Percentiles rank a stretch among this genome's conserved stretches.
Evolutionary conservation across 2,888 invertebrate species (phyloP).

Genomic region (Drosophila setosimentum): DNA sequence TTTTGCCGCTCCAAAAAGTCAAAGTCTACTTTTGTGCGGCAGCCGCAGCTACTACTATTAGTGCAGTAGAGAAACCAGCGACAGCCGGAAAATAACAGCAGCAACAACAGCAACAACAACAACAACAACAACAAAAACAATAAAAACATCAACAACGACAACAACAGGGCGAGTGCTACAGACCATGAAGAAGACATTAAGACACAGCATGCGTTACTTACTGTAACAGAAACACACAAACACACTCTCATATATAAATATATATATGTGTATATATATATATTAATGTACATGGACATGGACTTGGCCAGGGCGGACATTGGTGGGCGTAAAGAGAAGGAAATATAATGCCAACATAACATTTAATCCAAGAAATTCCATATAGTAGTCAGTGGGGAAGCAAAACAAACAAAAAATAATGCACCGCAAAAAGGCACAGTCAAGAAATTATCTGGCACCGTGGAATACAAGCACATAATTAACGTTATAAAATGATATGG

Average conservation of each 20-base stretch:
- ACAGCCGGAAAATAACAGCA: constrained; percentile 34
- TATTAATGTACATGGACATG: constrained; percentile 27
- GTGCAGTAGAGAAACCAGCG: constrained; percentile 57
- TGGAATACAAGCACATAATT: constrained; percentile 32
- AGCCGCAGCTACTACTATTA: constrained; percentile 73
- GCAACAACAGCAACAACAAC: constrained; percentile 22
- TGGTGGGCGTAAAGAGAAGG: constrained; percentile 72
- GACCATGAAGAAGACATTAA: constrained; percentile 73
- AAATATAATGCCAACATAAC: constrained; percentile 81
- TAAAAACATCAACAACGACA: constrained; percentile 51
- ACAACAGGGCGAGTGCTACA: constrained; percentile 18
- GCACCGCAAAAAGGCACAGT: constrained; percentile 21
- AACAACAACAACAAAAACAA: constrained; percentile 30
- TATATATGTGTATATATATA: constrained; percentile 5
- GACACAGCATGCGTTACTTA: constrained; percentile 75
- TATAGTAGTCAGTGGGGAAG: constrained; percentile 61
- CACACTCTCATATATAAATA: constrained; percentile 17
- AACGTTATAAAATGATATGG: not conserved
- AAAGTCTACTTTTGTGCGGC: constrained; percentile 65
- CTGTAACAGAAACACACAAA: constrained; percentile 33
- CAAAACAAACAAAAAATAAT: constrained; percentile 8
- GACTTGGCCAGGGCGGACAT: constrained; percentile 47
- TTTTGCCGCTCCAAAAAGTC: constrained; percentile 76
- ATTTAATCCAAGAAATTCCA: constrained; percentile 80
- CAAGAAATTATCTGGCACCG: constrained; percentile 45